phyloP scores from a whole-genome alignment of 64 coral and sea anemone genomes.

The Trachythela sp. region DNA sequence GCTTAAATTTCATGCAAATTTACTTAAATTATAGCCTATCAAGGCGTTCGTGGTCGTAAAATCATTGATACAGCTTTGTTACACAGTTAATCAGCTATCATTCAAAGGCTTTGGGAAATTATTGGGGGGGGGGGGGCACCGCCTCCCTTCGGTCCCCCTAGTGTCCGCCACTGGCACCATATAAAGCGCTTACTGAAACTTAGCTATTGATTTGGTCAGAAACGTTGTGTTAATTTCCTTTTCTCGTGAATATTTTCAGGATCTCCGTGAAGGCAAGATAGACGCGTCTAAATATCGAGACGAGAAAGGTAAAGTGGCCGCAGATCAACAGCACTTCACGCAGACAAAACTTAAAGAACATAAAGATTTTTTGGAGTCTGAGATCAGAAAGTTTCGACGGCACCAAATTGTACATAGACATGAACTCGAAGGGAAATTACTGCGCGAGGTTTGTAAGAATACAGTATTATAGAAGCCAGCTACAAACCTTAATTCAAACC shows the following conservation, averaged over 20 bases:
- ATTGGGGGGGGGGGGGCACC: too few relatives aligned
- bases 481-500: too few relatives aligned
- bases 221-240: not conserved
- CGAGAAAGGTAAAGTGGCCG: slow-evolving; percentile 8
- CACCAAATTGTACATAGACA: not conserved
- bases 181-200: too few relatives aligned
- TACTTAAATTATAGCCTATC: too few relatives aligned
- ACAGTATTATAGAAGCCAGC: too few relatives aligned
- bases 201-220: not conserved
- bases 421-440: not conserved
- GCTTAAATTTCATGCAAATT: too few relatives aligned
- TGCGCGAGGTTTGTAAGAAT: not conserved
- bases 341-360: slow-evolving; percentile 8
- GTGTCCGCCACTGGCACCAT: too few relatives aligned
- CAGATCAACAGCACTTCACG: slow-evolving; percentile 13
- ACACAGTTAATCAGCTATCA: too few relatives aligned
- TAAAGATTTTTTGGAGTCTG: slow-evolving; percentile 4
- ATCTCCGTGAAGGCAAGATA: not conserved
- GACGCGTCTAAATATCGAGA: not conserved
- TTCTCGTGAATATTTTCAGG: not conserved
- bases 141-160: too few relatives aligned
- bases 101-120: too few relatives aligned
- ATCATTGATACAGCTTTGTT: too few relatives aligned
- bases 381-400: not conserved
- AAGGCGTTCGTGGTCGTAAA: too few relatives aligned